Base-by-base conservation (phyloP, 30 jellyfish, hydroid and myxozoan genomes). In the Aurelia sp. region DNA sequence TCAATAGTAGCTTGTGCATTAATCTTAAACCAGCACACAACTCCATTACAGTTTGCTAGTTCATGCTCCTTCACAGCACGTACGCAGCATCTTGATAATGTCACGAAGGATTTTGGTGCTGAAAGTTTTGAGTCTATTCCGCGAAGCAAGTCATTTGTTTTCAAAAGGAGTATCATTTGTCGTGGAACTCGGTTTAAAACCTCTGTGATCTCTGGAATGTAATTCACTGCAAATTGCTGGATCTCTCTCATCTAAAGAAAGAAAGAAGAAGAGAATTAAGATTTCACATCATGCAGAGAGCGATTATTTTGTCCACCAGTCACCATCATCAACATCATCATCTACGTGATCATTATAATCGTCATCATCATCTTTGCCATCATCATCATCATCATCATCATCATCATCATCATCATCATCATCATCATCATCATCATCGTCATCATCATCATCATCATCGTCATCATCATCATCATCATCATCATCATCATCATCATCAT, bases 131-230 rank as follows among this genome's bases (percentile, higher is more conserved):
- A 87, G 71, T 88, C 98, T 23, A 93, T 75, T 18, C 98, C 97
- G 30, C 98, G 90, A 10, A 93, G 88, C 30, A 93, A 82, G 51
- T 93, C 98, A 81, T 93, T 93, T 10, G 98, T 93, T 78, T 93
- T 93, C 23, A 93, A 83, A 11, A 93, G 87, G 8, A 93, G 86
- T 18, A 93, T 87, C 98, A 93, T 87, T 55, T 93, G 96, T 33
- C 98, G 65, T 66, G 98, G 98, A 23, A 93, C 78, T 12, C 96
- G 77, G 51, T 88, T 89, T 27, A 93, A 66, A 8, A 93, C 91
- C 35, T 87, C 97, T 41, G 96, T 93, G 58, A 93, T 93, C 31
- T 80, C 92, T 8, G 97, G 92, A 35, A 93, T 89, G 89, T 87
- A 87, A 19, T 75, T 62, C 73, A 93, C 76, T 19, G 96, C 97